Evolutionary conservation across 1,140 invertebrate species (phyloP), one percentile per base, ranked within the genome.

Genomic region (Ips nitidus): DNA sequence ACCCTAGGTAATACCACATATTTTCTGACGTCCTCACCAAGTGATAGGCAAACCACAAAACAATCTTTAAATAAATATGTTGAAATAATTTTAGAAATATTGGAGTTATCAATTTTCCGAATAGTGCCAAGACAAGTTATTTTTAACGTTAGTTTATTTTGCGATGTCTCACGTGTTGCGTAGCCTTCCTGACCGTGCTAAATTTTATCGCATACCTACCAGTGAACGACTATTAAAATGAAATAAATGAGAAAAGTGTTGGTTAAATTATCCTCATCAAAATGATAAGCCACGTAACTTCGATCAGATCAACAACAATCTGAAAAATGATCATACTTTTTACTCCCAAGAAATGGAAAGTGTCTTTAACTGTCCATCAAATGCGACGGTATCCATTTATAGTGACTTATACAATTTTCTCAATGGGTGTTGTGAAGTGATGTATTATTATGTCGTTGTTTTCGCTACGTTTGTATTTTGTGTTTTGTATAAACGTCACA

Each of bases 51-150:
- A 22, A 22, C 22, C 22, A 22, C 22, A 22, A 22, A 22, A 22
- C 22, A 40, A 40, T 3, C 66, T 69, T 62, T 66, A 69, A 61
- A 71, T 58, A 67, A 67, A 69, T 67, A 56, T 60, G 43, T 8
- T 42, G 53, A 69, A 61, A 58, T 37, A 70, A 70, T 63, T 70
- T 70, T 70, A 70, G 68, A 70, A 62, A 69, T 43, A 62, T 47
- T 59, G 40, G 22, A 50, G 68, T 65, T 70, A 55, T 70, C 41
- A 65, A 70, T 70, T 70, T 66, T 70, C 50, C 59, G 62, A 65
- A 65, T 64, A 65, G 61, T 66, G 69, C 69, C 69, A 70, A 70
- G 69, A 52, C 69, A 39, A 52, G 69, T 60, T 70, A 70, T 70
- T 70, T 70, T 65, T 70, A 70, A 56, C 69, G 36, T 41, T 37